A percentile compares a stretch with the other conserved stretches of the same genome.
Conservation (phyloP, 2,113 vertebrate genomes). For the Lasiurus borealis region DNA sequence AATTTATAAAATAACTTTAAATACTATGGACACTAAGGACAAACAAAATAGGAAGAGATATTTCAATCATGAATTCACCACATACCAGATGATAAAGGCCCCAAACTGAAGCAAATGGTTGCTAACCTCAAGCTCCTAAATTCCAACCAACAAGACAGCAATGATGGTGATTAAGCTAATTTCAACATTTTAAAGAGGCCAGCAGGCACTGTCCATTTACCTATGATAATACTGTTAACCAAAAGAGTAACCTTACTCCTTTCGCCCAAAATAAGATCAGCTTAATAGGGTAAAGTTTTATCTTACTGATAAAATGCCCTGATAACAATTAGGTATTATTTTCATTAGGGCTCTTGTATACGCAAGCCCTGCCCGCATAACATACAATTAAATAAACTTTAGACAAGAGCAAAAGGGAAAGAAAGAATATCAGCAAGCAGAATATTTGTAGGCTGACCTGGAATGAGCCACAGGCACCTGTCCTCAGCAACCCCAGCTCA, state of each 20-base stretch:
- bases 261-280: neutral
- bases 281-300: neutral
- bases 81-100: neutral
- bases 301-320: neutral
- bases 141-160: neutral
- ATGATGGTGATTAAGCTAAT: neutral
- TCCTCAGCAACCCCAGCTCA: neutral
- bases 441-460: neutral
- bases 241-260: neutral
- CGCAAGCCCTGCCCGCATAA: neutral
- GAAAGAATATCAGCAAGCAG: neutral
- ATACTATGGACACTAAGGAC: neutral
- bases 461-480: neutral
- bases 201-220: neutral
- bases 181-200: neutral
- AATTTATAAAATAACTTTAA: neutral
- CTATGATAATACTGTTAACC: neutral
- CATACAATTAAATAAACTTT: neutral
- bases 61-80: neutral
- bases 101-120: neutral
- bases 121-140: neutral
- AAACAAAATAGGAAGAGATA: conserved; percentile 2
- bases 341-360: conserved; percentile 1
- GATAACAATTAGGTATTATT: neutral
- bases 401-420: neutral